Percentiles rank a stretch among this genome's conserved stretches.
Evolutionary conservation across 1,140 invertebrate genomes (phyloP).

Genomic region (Scaptomyza pallida): DNA sequence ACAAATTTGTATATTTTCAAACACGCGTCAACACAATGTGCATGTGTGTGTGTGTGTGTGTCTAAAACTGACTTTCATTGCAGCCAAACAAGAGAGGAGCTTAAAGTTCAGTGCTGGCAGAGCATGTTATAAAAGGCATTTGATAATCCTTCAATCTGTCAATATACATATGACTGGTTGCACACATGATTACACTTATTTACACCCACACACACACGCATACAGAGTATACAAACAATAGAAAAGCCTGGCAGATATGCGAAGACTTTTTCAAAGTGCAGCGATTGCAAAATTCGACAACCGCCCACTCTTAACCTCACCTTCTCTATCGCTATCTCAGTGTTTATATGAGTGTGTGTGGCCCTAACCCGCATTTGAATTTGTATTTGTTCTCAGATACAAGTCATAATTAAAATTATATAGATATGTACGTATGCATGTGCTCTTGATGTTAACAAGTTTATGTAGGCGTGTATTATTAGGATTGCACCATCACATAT

Average conservation of each 20-base stretch:
- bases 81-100: conserved; percentile 49
- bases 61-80: conserved; percentile 28
- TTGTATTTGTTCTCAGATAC: conserved; percentile 68
- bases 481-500: conserved; percentile 66
- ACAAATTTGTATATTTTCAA: too few species aligned
- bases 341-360: too few species aligned
- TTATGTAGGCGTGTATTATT: conserved; percentile 54
- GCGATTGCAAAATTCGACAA: conserved; percentile 52
- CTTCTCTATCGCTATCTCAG: neutral
- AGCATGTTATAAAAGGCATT: conserved; percentile 68
- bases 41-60: conserved; percentile 10
- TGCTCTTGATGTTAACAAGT: conserved; percentile 17
- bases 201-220: conserved; percentile 17
- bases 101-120: conserved; percentile 60
- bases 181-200: conserved; percentile 47
- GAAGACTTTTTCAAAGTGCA: conserved; percentile 50
- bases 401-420: conserved; percentile 73
- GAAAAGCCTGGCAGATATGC: conserved; percentile 1
- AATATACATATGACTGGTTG: conserved; percentile 63
- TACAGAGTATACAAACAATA: conserved; percentile 10
- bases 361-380: conserved; percentile 35
- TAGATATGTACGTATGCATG: conserved; percentile 16
- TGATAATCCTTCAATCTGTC: conserved; percentile 79
- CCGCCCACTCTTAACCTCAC: conserved; percentile 29
- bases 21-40: neutral